Conservation (phyloP, 2,797 vertebrate genomes). For the Zalophus californianus region DNA sequence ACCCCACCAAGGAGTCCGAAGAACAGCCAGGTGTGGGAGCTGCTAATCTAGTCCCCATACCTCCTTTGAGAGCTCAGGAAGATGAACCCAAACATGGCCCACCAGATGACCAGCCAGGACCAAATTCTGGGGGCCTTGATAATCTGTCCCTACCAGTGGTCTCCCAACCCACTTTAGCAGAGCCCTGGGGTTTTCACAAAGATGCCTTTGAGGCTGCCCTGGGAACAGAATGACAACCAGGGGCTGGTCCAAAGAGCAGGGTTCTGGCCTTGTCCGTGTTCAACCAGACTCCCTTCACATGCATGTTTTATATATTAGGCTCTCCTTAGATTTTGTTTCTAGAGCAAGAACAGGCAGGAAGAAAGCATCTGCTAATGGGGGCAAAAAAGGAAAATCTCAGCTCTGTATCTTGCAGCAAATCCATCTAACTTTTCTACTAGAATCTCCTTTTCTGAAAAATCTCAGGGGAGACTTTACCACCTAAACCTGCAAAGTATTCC, state of each 20-base stretch:
- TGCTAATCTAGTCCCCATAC: not conserved
- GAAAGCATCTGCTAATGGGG: not conserved
- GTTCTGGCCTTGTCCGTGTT: not conserved
- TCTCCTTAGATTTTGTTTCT: not conserved
- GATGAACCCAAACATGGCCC: not conserved
- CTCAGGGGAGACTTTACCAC: not conserved
- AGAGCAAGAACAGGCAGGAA: not conserved
- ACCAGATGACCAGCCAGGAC: not conserved
- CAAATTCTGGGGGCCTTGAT: not conserved
- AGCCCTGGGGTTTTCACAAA: not conserved
- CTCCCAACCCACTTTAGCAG: not conserved
- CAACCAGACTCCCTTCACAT: not conserved
- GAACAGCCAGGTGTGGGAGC: not conserved
- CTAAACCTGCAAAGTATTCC: not conserved
- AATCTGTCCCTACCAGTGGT: not conserved
- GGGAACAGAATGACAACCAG: not conserved
- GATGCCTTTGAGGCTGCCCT: not conserved
- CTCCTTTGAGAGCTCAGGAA: not conserved
- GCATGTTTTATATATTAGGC: not conserved
- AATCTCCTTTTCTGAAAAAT: slow-evolving; percentile 14
- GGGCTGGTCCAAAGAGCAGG: accelerated
- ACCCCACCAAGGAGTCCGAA: not conserved
- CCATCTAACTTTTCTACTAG: not conserved
- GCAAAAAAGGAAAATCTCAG: not conserved
- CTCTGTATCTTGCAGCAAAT: not conserved